Percentiles rank a stretch among this genome's conserved stretches.
These are phyloP conservation scores for Acleris laterana DNA, from an alignment of 2,888 invertebrate genomes.

Conservation along the genomic window DNA sequence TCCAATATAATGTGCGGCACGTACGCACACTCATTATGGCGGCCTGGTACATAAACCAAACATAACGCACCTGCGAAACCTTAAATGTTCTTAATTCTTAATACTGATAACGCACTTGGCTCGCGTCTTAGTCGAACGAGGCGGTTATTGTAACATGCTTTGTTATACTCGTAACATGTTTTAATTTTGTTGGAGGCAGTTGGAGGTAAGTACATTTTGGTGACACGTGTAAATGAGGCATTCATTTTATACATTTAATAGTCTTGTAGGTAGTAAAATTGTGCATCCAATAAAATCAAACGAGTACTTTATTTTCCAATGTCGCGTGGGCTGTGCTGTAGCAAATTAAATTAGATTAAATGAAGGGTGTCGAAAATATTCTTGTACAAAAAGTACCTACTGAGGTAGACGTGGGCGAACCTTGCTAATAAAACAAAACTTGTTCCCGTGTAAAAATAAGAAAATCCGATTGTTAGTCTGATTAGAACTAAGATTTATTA, in stretches of 20 bases:
- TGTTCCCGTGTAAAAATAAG: slow-evolving; percentile 3
- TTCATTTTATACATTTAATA: no score
- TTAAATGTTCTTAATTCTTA: slow-evolving; percentile 23
- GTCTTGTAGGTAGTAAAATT: not conserved
- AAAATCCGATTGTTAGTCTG: slow-evolving; percentile 14
- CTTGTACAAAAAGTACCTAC: not conserved
- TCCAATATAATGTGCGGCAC: slow-evolving; percentile 24
- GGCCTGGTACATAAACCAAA: slow-evolving; percentile 27
- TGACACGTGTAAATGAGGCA: no score
- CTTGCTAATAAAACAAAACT: slow-evolving; percentile 10
- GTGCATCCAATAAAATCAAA: not conserved
- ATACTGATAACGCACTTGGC: slow-evolving; percentile 21
- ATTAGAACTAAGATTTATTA: slow-evolving; percentile 14
- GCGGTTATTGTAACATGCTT: not conserved
- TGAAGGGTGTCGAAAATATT: not conserved
- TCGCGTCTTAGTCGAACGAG: not conserved
- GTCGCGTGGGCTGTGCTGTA: not conserved
- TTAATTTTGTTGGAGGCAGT: no score
- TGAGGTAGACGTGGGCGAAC: not conserved
- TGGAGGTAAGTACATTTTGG: no score
- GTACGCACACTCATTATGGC: slow-evolving; percentile 24
- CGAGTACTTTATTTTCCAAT: not conserved
- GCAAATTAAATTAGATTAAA: slow-evolving; percentile 8
- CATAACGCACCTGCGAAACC: slow-evolving; percentile 20
- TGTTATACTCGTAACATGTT: not conserved